These are phyloP conservation scores for Quiscalus mexicanus DNA, from an alignment of 2,113 vertebrate species.

Conservation along the genomic window DNA sequence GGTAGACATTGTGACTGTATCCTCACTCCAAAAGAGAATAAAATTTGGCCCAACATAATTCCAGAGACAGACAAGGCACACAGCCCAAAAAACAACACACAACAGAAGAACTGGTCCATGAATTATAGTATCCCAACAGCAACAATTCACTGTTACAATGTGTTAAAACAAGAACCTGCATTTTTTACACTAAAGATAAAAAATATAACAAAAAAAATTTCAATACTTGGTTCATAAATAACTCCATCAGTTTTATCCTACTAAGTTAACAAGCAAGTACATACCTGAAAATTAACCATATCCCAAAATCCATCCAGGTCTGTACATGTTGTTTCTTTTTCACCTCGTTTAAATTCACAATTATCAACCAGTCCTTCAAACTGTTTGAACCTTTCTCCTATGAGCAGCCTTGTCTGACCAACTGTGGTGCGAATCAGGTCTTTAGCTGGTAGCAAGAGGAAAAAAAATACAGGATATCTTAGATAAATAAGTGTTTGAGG, in stretches of 20 bases:
- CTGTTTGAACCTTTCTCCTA: slow-evolving; percentile 91
- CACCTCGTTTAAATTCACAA: slow-evolving; percentile 86
- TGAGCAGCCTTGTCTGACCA: slow-evolving; percentile 89
- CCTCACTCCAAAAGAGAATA: neutral
- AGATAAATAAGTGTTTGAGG: neutral
- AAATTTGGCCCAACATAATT: neutral
- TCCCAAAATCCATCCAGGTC: slow-evolving; percentile 99
- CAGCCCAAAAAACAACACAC: neutral
- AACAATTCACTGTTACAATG: neutral
- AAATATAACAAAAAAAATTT: neutral
- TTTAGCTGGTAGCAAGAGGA: slow-evolving; percentile 75
- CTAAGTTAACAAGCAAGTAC: neutral
- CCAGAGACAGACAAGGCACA: neutral
- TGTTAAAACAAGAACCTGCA: neutral
- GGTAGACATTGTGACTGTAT: neutral
- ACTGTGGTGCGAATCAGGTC: slow-evolving; percentile 86
- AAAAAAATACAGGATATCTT: neutral
- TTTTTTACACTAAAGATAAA: neutral
- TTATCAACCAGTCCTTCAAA: slow-evolving; percentile 91
- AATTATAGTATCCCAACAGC: neutral
- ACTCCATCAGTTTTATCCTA: neutral
- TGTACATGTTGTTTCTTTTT: slow-evolving; percentile 87
- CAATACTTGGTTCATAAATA: neutral
- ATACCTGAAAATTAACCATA: slow-evolving; percentile 88
- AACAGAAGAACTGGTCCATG: neutral